phyloP scores from a whole-genome alignment of 2,113 vertebrate genomes.

The Clinocottus analis region DNA sequence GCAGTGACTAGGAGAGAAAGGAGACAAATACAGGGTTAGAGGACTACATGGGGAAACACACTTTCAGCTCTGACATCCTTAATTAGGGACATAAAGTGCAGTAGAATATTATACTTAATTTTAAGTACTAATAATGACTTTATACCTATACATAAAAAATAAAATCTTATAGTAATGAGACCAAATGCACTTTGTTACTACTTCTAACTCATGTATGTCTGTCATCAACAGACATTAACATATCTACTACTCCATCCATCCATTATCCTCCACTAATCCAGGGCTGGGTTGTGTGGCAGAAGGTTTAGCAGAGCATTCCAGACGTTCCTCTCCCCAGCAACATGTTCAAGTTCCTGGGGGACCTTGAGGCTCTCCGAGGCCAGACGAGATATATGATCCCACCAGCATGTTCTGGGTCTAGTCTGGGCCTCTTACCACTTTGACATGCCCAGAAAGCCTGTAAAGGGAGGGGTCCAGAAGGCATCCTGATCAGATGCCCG shows the following conservation, averaged over 20 bases:
- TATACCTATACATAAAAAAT: not conserved
- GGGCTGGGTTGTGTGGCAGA: not conserved
- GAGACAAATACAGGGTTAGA: not conserved
- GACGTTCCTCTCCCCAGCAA: not conserved
- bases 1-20: slow-evolving; percentile 1
- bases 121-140: no score
- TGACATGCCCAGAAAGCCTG: not conserved
- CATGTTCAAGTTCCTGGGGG: not conserved
- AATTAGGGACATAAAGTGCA: no score
- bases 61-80: no score
- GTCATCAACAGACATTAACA: not conserved
- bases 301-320: not conserved
- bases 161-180: not conserved
- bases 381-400: not conserved
- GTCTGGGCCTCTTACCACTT: not conserved
- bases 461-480: not conserved
- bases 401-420: not conserved
- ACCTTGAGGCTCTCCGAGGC: not conserved
- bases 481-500: not conserved
- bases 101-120: no score
- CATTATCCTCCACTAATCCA: not conserved
- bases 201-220: no score
- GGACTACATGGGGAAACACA: not conserved
- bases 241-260: not conserved
- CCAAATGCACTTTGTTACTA: not conserved